Evolutionary conservation across 2,113 vertebrate species (phyloP).

Genomic region (Colius striatus): DNA sequence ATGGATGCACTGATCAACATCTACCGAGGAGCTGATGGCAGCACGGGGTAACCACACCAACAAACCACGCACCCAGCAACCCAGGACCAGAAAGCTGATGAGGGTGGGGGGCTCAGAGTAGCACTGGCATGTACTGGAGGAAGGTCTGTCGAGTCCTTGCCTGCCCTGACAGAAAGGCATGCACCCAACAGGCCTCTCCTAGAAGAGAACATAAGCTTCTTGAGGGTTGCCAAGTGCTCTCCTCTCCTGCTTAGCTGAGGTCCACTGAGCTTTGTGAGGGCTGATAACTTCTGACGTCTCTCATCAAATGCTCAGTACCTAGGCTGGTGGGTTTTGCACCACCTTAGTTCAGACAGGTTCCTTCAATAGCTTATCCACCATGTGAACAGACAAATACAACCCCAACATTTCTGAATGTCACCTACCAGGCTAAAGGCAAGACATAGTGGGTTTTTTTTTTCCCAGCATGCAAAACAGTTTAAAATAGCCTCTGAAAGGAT

Average conservation of each 20-base stretch:
- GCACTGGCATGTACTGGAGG: background rate
- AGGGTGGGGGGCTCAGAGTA: background rate
- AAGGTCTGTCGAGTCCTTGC: background rate
- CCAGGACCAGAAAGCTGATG: background rate
- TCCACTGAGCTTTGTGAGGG: background rate
- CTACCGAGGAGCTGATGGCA: background rate
- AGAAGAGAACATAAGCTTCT: background rate
- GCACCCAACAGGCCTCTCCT: background rate
- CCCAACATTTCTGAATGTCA: background rate
- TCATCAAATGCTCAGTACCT: background rate
- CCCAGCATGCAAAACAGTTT: constrained; percentile 34
- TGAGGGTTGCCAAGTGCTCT: background rate
- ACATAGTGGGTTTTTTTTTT: background rate
- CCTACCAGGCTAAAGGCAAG: constrained; percentile 18
- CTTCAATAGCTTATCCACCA: background rate
- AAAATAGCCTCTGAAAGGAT: constrained; percentile 32
- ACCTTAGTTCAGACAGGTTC: background rate
- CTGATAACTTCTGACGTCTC: background rate
- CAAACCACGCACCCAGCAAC: background rate
- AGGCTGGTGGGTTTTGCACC: background rate
- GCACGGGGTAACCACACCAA: background rate
- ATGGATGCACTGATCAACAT: background rate
- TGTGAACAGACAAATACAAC: background rate
- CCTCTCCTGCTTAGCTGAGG: background rate
- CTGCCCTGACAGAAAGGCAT: background rate